phyloP scores from a whole-genome alignment of 2,888 invertebrate species.

The Dicyrtoma fusca region DNA sequence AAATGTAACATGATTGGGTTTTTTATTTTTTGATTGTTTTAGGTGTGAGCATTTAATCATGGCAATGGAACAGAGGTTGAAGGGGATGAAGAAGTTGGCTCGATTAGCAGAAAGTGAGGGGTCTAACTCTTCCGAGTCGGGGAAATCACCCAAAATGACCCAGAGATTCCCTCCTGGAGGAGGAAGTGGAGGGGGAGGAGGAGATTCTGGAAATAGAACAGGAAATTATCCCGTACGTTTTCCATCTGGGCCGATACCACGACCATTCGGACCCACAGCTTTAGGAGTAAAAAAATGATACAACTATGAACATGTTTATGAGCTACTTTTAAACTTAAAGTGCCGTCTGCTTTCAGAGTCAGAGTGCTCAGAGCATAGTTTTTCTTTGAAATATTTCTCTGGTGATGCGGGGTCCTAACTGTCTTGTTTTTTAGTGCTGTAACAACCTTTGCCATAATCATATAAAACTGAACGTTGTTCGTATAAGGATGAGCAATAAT shows the following conservation, averaged over 20 bases:
- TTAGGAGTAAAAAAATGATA: conserved; percentile 25
- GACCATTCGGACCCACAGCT: conserved; percentile 32
- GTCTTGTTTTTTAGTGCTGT: too few species aligned
- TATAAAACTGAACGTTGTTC: too few species aligned
- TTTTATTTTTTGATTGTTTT: neutral
- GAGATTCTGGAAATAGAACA: neutral
- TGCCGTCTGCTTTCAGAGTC: too few species aligned
- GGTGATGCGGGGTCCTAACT: too few species aligned
- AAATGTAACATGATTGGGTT: neutral
- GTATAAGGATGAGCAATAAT: too few species aligned
- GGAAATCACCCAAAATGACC: conserved; percentile 35
- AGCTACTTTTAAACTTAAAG: too few species aligned
- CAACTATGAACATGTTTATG: too few species aligned
- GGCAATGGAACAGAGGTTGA: conserved; percentile 37
- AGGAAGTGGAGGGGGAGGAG: conserved; percentile 7
- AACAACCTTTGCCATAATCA: too few species aligned
- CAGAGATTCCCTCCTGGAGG: conserved; percentile 11
- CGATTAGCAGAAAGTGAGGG: conserved; percentile 27
- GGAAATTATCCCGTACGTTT: conserved; percentile 33
- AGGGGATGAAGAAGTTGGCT: conserved; percentile 34
- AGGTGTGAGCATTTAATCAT: neutral
- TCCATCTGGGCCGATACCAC: conserved; percentile 30
- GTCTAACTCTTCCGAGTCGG: conserved; percentile 17
- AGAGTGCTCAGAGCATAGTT: too few species aligned
- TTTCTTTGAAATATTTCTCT: too few species aligned